Evolutionary conservation across 1,140 invertebrate species (phyloP).

Genomic region (Zaprionus nigranus): DNA sequence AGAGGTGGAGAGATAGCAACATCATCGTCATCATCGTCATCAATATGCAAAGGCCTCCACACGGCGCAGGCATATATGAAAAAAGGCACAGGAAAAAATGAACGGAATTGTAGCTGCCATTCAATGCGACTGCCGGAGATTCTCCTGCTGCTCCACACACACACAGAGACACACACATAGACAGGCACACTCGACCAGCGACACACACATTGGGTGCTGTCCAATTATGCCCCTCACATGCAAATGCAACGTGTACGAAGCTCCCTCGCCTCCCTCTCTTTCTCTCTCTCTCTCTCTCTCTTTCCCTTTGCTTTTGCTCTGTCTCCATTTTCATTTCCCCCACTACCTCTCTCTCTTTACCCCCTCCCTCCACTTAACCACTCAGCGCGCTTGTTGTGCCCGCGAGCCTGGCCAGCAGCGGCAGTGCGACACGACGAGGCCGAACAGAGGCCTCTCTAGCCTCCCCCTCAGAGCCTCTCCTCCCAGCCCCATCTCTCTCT

Average conservation of each 20-base stretch:
- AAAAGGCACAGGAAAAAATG: conserved; percentile 21
- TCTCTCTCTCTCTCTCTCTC: neutral
- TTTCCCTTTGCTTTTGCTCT: neutral
- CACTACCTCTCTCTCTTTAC: neutral
- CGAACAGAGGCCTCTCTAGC: conserved; percentile 15
- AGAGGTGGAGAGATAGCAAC: conserved; percentile 17
- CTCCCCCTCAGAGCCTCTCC: neutral
- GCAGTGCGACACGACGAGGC: conserved; percentile 66
- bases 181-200: conserved; percentile 19
- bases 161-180: conserved; percentile 11
- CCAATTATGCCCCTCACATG: conserved; percentile 80
- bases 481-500: no score
- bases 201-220: conserved; percentile 48
- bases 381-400: conserved; percentile 74
- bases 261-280: neutral
- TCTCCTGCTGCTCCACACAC: conserved; percentile 11
- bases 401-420: conserved; percentile 68
- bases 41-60: conserved; percentile 69
- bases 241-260: conserved; percentile 69
- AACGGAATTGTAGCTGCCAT: conserved; percentile 57
- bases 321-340: neutral
- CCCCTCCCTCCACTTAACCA: conserved; percentile 39
- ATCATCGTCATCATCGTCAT: conserved; percentile 56
- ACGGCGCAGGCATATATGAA: conserved; percentile 23
- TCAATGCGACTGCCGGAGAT: conserved; percentile 47